Percentiles rank a stretch among this genome's conserved stretches.
Evolutionary conservation across 2,113 vertebrate species (phyloP).

Genomic region (Trematocara macrostoma): DNA sequence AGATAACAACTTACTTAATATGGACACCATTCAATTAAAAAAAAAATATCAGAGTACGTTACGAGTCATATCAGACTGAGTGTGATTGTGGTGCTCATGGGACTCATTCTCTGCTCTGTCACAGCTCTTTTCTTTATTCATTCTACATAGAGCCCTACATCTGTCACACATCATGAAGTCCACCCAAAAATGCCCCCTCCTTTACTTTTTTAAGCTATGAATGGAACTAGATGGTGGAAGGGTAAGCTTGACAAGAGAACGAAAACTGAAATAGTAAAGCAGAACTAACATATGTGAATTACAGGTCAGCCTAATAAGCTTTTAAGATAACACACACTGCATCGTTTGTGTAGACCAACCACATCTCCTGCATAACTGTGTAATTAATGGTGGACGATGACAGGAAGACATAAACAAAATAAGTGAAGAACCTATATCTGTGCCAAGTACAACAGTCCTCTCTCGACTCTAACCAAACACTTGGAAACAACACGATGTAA

Average conservation of each 20-base stretch:
- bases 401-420: conserved; percentile 56
- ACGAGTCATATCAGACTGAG: background rate
- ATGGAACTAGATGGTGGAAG: background rate
- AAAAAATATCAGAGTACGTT: background rate
- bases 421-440: background rate
- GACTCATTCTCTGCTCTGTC: background rate
- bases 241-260: background rate
- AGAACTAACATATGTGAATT: background rate
- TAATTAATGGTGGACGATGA: conserved; percentile 19
- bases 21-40: conserved; percentile 1
- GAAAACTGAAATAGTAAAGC: background rate
- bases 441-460: conserved; percentile 7
- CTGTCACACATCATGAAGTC: conserved; percentile 20
- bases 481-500: background rate
- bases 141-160: conserved; percentile 8
- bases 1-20: conserved; percentile 31
- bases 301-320: background rate
- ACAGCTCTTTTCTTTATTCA: background rate
- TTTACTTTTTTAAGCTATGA: background rate
- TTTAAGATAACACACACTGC: background rate
- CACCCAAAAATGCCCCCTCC: background rate
- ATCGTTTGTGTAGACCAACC: background rate
- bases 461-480: conserved; percentile 5
- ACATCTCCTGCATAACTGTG: background rate
- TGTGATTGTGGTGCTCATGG: background rate